Evolutionary conservation across 2,888 invertebrate species (phyloP).

Genomic region (Aradus depressus): DNA sequence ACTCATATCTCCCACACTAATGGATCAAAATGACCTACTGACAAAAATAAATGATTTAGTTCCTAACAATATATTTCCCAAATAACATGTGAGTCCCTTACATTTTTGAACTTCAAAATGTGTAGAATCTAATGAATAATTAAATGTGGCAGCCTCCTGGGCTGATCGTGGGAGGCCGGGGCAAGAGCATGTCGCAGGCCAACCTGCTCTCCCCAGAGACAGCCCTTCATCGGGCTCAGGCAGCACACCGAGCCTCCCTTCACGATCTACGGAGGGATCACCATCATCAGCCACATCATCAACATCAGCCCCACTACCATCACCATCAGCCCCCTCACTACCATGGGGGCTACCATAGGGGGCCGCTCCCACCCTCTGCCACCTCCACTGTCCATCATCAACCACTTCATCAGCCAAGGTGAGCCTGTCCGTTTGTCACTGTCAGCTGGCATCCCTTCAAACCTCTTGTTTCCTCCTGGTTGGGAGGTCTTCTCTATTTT

Average conservation of each 20-base stretch:
- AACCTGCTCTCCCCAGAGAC: constrained; percentile 50
- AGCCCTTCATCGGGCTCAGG: constrained; percentile 27
- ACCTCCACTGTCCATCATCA: too few species aligned
- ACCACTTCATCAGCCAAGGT: constrained; percentile 20
- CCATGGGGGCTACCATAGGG: constrained; percentile 24
- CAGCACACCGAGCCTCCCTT: constrained; percentile 32
- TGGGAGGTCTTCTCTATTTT: too few species aligned
- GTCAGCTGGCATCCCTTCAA: too few species aligned
- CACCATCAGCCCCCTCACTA: constrained; percentile 22
- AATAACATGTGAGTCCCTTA: too few species aligned
- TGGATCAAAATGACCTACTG: too few species aligned
- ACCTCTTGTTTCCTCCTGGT: too few species aligned
- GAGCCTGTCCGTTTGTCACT: neutral
- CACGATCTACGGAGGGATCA: constrained; percentile 32
- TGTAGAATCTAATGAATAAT: neutral
- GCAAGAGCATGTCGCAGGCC: constrained; percentile 74
- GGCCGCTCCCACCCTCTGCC: constrained; percentile 21
- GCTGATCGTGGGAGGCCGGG: constrained; percentile 37
- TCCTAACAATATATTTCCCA: too few species aligned
- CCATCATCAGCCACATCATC: constrained; percentile 19
- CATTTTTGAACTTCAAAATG: neutral
- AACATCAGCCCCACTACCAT: constrained; percentile 13
- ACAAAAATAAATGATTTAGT: too few species aligned
- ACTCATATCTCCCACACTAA: too few species aligned
- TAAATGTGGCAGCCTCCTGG: constrained; percentile 1